A percentile compares a stretch with the other conserved stretches of the same genome.
Conservation (phyloP, 2,797 vertebrate species). For the Delichon dasypus region DNA sequence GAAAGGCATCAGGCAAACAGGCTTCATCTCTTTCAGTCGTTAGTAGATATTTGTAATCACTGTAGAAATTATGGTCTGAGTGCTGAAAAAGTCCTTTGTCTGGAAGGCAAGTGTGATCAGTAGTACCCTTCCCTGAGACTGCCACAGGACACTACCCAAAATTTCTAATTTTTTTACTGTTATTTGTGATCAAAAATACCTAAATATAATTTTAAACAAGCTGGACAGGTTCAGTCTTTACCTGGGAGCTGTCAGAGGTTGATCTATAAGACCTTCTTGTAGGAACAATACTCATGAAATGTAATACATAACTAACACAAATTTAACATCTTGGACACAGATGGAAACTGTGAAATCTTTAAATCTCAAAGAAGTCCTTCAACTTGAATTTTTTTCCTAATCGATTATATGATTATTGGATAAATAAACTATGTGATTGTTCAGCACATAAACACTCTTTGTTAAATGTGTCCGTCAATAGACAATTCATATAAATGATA, state of each 20-base stretch:
- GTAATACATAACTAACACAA: conserved; percentile 55
- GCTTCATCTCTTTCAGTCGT: background rate
- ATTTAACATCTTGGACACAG: conserved; percentile 53
- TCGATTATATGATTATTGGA: conserved; percentile 67
- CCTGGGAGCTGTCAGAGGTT: conserved; percentile 34
- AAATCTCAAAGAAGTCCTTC: conserved; percentile 53
- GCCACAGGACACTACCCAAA: background rate
- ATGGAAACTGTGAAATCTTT: conserved; percentile 57
- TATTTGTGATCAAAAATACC: background rate
- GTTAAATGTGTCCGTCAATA: conserved; percentile 70
- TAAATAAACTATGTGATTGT: conserved; percentile 74
- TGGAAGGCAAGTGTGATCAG: background rate
- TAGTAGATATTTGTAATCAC: background rate
- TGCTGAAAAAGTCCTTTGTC: background rate
- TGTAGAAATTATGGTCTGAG: background rate
- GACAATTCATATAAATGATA: conserved; percentile 78
- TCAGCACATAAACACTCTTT: conserved; percentile 68
- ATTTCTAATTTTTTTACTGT: background rate
- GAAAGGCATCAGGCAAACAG: background rate
- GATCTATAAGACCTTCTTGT: conserved; percentile 20
- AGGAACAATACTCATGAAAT: conserved; percentile 40
- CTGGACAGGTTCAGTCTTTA: background rate
- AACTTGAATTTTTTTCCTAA: conserved; percentile 60
- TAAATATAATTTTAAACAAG: conserved; percentile 9
- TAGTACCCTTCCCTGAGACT: background rate